Evolutionary conservation across 2,888 invertebrate genomes (phyloP), one percentile per base, ranked within the genome.

Genomic region (Ommatoiulus sabulosus): DNA sequence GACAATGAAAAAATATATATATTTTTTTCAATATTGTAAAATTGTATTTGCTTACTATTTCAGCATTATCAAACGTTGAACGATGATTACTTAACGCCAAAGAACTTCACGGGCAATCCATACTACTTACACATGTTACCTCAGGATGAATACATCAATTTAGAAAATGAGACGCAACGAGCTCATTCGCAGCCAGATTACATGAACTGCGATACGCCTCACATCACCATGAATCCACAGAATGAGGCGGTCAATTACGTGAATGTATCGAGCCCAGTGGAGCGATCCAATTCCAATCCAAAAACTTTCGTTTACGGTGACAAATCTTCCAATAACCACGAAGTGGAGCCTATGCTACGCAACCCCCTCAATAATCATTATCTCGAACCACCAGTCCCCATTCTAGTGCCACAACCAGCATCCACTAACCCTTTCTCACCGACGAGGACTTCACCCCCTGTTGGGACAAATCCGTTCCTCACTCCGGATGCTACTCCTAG

Each of bases 31-130:
- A 87, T 2, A 4, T 86, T 10, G 20, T n/a, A 5, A 48, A 5
- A 48, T 44, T 8, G 35, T 44, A 17, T 35, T 89, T 86, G 0
- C 44, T 15, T 12, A 52, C 15, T 4, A 52, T 80, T 80, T 43
- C 80, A 89, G 89, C 89, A 89, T 57, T 89, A 89, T 46, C 44
- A 72, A 4, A 63, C 89, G 17, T 87, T 89, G 35, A 89, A 89
- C 48, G 88, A 88, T 20, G 63, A 57, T 48, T 89, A 72, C 80
- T 44, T 87, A 43, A 48, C 44, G 44, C 44, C 84, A 46, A 44
- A 72, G 84, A 43, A 72, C 43, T 46, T 85, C 15, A 43, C n/a
- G 15, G 48, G 44, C 24, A 88, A 88, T 85, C 88, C 85, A 7
- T 44, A 88, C 12, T 88, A 88, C 48, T 43, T 88, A 43, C 44